Base-by-base conservation (phyloP, 1,140 invertebrate species). In the Radopholus similis region DNA sequence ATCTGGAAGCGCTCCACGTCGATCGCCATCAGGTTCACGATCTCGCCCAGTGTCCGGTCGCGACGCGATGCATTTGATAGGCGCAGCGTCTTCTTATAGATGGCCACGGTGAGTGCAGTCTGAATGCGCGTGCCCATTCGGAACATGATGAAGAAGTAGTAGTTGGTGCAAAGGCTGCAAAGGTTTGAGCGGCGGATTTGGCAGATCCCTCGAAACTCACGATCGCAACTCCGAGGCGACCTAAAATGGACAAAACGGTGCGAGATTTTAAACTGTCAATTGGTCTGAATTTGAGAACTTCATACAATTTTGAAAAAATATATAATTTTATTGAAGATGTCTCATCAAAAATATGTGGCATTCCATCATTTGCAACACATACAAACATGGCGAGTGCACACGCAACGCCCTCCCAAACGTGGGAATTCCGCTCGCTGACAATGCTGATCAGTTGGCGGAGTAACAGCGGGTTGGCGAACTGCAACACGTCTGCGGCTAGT, bases 131-230 rank as follows among this genome's bases (percentile, higher is more conserved):
- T 72, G 23, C 83, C 83, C 11, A 78, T 44, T 3, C 70, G 75
- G 58, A 78, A 83, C 70, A 70, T 82, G 5, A 72, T 30, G 38
- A 55, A 66, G 28, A 54, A 71, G 32, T 75, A 71, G 28, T 68
- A 91, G 0, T 90, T 88, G 15, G 95, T 83, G 6, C 96, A 84
- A 53, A 97, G 80, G 15, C 47, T 51, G 47, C 23, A 51, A 51
- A 51, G 4, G 4, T n/a, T n/a, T n/a, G n/a, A 91, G 78, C 0
- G 0, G 18, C 8, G 13, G 3, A 51, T 51, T 51, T 5, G 69
- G 79, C 55, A 73, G 71, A 44, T 77, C 64, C 28, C 74, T 4
- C 8, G n/a, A 51, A 1, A 26, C 4, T 51, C 15, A 51, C 47
- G 47, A 51, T 51, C 47, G 47, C 9, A 51, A 26, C 30, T 51